Evolutionary conservation across 1,140 invertebrate genomes (phyloP).

Genomic region (Cephus cinctus): DNA sequence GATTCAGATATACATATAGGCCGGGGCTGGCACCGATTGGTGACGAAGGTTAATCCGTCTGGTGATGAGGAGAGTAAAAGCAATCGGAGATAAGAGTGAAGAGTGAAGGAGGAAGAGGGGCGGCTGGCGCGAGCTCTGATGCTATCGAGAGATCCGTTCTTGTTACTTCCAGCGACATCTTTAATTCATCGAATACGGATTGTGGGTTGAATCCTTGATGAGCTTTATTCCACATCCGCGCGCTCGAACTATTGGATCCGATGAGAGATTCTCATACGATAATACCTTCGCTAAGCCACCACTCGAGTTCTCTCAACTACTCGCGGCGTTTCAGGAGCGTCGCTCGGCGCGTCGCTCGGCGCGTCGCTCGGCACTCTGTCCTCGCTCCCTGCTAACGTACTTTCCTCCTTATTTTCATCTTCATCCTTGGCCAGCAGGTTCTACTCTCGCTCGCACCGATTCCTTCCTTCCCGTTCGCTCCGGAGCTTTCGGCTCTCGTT

Average conservation of each 20-base stretch:
- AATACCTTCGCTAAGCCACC: conserved; percentile 36
- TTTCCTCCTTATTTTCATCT: too few species aligned
- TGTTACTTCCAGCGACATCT: conserved; percentile 54
- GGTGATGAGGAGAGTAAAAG: conserved; percentile 37
- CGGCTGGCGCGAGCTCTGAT: conserved; percentile 19
- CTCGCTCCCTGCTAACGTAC: too few species aligned
- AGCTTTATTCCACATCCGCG: conserved; percentile 55
- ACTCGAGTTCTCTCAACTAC: too few species aligned
- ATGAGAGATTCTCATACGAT: conserved; percentile 51
- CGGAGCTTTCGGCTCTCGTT: too few species aligned
- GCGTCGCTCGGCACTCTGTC: too few species aligned
- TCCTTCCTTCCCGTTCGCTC: too few species aligned
- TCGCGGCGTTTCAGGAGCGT: too few species aligned
- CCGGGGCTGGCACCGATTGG: neutral
- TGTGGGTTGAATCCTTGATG: conserved; percentile 53
- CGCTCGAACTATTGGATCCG: conserved; percentile 52
- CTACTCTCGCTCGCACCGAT: too few species aligned
- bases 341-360: conserved; percentile 27
- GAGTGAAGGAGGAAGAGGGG: conserved; percentile 3
- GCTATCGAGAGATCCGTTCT: conserved; percentile 39
- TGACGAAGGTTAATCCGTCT: conserved; percentile 33
- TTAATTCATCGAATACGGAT: conserved; percentile 57
- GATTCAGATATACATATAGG: too few species aligned
- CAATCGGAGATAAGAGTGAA: neutral
- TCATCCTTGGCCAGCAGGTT: too few species aligned